phyloP scores from a whole-genome alignment of 2,888 invertebrate genomes.

The Hemaris fuciformis region DNA sequence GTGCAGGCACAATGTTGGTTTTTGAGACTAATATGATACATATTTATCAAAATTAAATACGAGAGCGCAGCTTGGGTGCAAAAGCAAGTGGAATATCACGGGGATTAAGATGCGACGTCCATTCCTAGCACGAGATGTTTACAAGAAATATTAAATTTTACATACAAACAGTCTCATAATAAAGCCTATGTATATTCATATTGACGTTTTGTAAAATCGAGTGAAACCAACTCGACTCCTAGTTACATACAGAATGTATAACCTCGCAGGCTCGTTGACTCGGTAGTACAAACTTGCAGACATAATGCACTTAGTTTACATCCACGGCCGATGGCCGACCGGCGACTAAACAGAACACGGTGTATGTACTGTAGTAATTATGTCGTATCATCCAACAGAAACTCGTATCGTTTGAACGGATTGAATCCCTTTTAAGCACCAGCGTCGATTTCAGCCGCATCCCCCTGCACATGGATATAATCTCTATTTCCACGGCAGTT shows the following conservation, averaged over 20 bases:
- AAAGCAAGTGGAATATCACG: too few species aligned
- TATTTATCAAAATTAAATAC: too few species aligned
- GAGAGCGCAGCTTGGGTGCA: too few species aligned
- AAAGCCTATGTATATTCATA: constrained; percentile 1
- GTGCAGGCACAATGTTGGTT: too few species aligned
- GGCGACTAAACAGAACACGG: constrained; percentile 41
- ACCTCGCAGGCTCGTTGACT: neutral
- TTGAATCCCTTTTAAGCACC: constrained; percentile 67
- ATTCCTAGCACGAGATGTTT: too few species aligned
- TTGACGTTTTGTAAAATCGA: too few species aligned
- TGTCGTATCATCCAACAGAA: constrained; percentile 55
- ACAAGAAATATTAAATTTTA: too few species aligned
- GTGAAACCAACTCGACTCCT: neutral
- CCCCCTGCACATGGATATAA: constrained; percentile 48
- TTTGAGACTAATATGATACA: too few species aligned
- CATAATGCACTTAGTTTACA: constrained; percentile 20
- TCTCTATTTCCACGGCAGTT: constrained; percentile 58
- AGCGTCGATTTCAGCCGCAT: constrained; percentile 54
- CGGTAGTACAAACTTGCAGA: constrained; percentile 20
- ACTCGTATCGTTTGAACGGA: constrained; percentile 60
- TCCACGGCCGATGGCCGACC: constrained; percentile 31
- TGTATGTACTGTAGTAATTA: constrained; percentile 50
- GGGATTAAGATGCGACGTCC: too few species aligned
- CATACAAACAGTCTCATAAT: too few species aligned
- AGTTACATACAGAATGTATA: neutral